Base-by-base conservation (phyloP, 1,140 invertebrate species). In the Adelges cooleyi region DNA sequence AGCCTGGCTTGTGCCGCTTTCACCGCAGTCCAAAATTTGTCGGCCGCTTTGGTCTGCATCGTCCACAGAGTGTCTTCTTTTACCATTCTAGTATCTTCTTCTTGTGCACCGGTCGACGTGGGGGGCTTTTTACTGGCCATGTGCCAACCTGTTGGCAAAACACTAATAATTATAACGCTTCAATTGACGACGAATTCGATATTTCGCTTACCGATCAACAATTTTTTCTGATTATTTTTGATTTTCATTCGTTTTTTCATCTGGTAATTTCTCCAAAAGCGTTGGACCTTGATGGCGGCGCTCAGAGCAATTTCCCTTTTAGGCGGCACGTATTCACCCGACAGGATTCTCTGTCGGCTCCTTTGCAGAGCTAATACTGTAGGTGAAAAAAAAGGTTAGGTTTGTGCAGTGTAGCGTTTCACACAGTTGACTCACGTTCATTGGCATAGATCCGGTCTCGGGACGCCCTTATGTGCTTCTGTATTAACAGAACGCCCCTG, bases 391-490 rank as follows among this genome's bases (percentile, higher is more conserved):
- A 33, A 33, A 33, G n/a, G n/a, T n/a, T 33, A 33, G 5, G 11
- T 33, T 33, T 33, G 11, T 33, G 11, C 11, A 33, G n/a, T 33
- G 29, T 33, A 33, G n/a, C n/a, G n/a, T n/a, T n/a, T n/a, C n/a
- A n/a, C n/a, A n/a, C n/a, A n/a, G n/a, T n/a, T 33, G 11, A 33
- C 36, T 2, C 17, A 59, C 54, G 15, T 29, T 59, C 54, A 42
- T 59, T 59, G 11, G 25, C 23, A 15, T 8, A 13, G n/a, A 46
- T 18, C 9, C 54, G 54, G 44, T 59, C 54, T 20, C 1, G 13
- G 3, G 18, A 10, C 18, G 54, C 54, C 42, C 54, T 59, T 8
- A 59, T 59, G 27, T 59, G 54, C 44, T 29, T 59, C 44, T 59
- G 54, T 46, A 59, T 46, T 1, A 59, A 10, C 13, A 42, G 18